Base-by-base conservation (phyloP, 2,888 invertebrate species). In the Drosophila mettleri region DNA sequence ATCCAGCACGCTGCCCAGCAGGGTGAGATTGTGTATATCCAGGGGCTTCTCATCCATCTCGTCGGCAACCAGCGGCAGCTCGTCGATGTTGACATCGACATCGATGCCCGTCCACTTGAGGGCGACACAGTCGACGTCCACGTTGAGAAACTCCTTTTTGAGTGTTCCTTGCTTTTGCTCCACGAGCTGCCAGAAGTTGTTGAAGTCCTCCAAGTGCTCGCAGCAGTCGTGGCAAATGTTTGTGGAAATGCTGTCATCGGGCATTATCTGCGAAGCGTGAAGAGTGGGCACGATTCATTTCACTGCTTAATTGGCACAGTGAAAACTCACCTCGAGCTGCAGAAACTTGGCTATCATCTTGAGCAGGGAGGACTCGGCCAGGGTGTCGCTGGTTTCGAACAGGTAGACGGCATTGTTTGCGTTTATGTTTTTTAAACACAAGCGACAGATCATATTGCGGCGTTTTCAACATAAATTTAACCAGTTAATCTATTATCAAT, bases 321-420 rank as follows among this genome's bases (percentile, higher is more conserved):
- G 18, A 31, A n/a, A 31, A 64, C 69, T 66, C 55, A 84, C 88
- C 70, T 88, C 88, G 38, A 89, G 69, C 33, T 86, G 86, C 29
- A 89, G 66, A 54, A 87, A 89, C 43, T 89, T 89, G 48, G 86
- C 80, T 60, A 89, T 89, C 64, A 89, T 78, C 60, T 88, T 88
- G n/a, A 85, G 78, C 41, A 88, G 52, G n/a, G 81, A 64, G 8
- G 83, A 74, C 54, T 86, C 86, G 27, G 76, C 78, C 49, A 81
- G 62, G 20, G 80, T 81, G n/a, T 88, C 86, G 58, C 71, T 61
- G 3, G 85, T 87, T 34, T 80, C 79, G 59, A 86, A 89, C 7
- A 89, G 61, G 12, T 66, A 74, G 41, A 88, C 83, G 24, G 81
- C 79, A 68, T 72, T 78, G 55, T 80, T 79, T 64, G 65, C 75